phyloP scores from a whole-genome alignment of 1,140 invertebrate genomes.

The Galendromus occidentalis region DNA sequence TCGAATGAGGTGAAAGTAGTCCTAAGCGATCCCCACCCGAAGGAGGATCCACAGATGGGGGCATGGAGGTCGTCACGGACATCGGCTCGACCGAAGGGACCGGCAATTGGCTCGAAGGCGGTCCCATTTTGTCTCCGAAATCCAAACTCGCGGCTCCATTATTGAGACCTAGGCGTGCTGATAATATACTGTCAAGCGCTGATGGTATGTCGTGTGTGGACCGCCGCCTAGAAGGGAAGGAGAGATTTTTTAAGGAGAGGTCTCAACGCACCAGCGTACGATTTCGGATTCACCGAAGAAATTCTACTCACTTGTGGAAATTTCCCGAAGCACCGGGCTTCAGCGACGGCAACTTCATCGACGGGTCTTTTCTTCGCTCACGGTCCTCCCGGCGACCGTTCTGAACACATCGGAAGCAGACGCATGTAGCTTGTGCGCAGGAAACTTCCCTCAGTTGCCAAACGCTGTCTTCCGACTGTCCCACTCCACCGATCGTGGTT shows the following conservation, averaged over 20 bases:
- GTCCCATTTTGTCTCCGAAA: neutral
- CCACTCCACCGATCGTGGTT: neutral
- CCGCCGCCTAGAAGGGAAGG: neutral
- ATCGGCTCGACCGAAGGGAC: neutral
- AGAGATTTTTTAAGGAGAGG: too few relatives aligned
- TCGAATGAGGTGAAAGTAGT: too few relatives aligned
- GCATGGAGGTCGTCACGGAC: neutral
- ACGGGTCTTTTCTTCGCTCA: neutral
- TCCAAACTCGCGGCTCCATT: neutral
- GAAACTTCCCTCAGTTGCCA: neutral
- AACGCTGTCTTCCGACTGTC: neutral
- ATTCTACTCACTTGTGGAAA: neutral
- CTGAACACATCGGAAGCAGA: neutral
- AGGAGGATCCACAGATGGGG: neutral
- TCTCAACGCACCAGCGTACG: too few relatives aligned
- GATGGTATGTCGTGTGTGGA: neutral
- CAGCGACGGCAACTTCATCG: neutral
- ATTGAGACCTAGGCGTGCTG: neutral
- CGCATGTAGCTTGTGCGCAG: constrained; percentile 5
- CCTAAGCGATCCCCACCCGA: too few relatives aligned
- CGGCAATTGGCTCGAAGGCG: neutral
- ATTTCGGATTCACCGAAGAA: neutral
- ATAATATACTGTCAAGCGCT: neutral
- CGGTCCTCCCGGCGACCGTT: neutral
- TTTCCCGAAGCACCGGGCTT: neutral